Conservation (phyloP, 2,113 vertebrate species). For the Corythornis madagascariensis region DNA sequence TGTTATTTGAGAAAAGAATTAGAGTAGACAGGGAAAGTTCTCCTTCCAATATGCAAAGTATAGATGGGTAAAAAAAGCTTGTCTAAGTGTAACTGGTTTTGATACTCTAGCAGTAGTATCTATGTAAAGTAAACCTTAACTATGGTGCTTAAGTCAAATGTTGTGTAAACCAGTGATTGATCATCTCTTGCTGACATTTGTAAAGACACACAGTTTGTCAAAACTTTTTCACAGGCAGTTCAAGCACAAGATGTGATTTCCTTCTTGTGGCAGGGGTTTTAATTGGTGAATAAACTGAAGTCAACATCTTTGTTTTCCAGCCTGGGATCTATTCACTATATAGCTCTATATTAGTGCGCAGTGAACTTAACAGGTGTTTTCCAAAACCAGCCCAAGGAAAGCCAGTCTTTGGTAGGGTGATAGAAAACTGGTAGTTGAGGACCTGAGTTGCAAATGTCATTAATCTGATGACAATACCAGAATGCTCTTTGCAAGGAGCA, state of each 20-base stretch:
- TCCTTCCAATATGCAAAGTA: neutral
- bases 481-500: neutral
- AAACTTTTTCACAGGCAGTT: neutral
- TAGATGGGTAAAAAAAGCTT: neutral
- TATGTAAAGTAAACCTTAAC: neutral
- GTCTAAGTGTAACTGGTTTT: neutral
- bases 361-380: neutral
- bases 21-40: neutral
- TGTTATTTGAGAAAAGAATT: neutral
- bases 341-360: neutral
- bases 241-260: neutral
- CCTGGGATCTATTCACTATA: neutral
- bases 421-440: neutral
- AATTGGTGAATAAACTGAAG: neutral
- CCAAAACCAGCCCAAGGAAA: neutral
- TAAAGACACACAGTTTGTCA: neutral
- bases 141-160: neutral
- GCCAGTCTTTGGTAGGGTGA: neutral
- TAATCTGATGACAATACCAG: neutral
- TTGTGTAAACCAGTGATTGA: neutral
- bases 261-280: neutral
- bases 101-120: neutral
- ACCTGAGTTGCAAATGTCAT: neutral
- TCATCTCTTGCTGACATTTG: neutral
- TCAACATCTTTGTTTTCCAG: neutral